A percentile compares a stretch with the other conserved stretches of the same genome.
These are phyloP conservation scores for Pangasius sanitwongsei DNA, from an alignment of 2,797 vertebrate species.

Conservation along the genomic window DNA sequence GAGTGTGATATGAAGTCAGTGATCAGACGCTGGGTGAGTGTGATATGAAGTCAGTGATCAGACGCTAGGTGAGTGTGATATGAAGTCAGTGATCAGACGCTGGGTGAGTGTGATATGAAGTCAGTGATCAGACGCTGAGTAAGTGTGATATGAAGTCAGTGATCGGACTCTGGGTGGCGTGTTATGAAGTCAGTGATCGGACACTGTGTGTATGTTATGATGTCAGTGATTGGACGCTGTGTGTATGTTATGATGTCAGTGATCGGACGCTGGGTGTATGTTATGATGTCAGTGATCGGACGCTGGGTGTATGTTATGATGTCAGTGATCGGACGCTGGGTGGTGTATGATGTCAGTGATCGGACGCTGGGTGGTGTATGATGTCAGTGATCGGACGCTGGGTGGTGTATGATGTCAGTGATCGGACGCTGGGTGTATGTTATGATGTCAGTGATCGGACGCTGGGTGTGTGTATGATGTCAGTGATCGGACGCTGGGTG, in stretches of 20 bases:
- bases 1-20: neutral
- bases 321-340: neutral
- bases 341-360: neutral
- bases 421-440: too few species aligned
- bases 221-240: neutral
- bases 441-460: too few species aligned
- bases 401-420: neutral
- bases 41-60: too few species aligned
- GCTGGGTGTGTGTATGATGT: too few species aligned
- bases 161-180: neutral
- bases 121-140: neutral
- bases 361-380: neutral
- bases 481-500: too few species aligned
- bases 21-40: neutral
- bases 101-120: too few species aligned
- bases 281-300: neutral
- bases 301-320: neutral
- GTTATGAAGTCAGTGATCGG: neutral
- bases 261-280: neutral
- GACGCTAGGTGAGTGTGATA: too few species aligned
- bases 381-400: neutral
- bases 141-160: neutral
- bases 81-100: too few species aligned
- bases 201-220: neutral
- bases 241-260: neutral